Percentiles rank a stretch among this genome's conserved stretches.
These are phyloP conservation scores for Neoscelio sp. DNA, from an alignment of 2,888 invertebrate genomes.

Conservation along the genomic window DNA sequence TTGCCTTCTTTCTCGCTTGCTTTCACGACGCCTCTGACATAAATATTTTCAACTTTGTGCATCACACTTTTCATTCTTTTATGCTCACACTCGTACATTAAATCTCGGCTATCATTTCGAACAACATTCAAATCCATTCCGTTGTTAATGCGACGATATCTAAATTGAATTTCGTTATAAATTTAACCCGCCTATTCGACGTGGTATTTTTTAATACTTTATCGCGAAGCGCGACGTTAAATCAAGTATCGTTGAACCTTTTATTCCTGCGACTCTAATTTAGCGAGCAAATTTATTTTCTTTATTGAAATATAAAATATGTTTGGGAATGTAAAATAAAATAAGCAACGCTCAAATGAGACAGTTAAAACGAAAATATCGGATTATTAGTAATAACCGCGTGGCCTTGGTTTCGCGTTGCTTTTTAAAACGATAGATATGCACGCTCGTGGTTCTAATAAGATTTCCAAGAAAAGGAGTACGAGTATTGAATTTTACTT, in stretches of 20 bases:
- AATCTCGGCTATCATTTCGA: slow-evolving; percentile 32
- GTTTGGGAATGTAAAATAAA: neutral
- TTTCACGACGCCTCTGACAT: slow-evolving; percentile 34
- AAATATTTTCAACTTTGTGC: slow-evolving; percentile 52
- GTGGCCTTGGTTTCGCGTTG: slow-evolving; percentile 6
- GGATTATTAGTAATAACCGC: neutral
- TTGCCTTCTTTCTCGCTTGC: slow-evolving; percentile 43
- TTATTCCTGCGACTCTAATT: neutral
- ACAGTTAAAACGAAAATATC: neutral
- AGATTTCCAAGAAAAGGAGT: slow-evolving; percentile 54
- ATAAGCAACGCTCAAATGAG: slow-evolving; percentile 2
- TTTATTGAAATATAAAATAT: too few relatives aligned
- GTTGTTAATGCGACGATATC: slow-evolving; percentile 28
- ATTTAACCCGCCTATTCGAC: neutral
- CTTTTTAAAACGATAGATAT: slow-evolving; percentile 52
- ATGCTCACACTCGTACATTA: slow-evolving; percentile 4
- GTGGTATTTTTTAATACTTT: neutral
- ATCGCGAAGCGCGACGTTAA: slow-evolving; percentile 6
- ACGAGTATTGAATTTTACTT: slow-evolving; percentile 56
- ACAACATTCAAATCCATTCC: neutral
- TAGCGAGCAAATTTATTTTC: too few relatives aligned
- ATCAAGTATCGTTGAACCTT: slow-evolving; percentile 12
- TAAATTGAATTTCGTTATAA: slow-evolving; percentile 50
- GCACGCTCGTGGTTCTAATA: slow-evolving; percentile 58
- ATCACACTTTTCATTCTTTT: slow-evolving; percentile 47